Evolutionary conservation across 2,888 invertebrate species (phyloP), one percentile per base, ranked within the genome.

Genomic region (Corythucha ciliata): DNA sequence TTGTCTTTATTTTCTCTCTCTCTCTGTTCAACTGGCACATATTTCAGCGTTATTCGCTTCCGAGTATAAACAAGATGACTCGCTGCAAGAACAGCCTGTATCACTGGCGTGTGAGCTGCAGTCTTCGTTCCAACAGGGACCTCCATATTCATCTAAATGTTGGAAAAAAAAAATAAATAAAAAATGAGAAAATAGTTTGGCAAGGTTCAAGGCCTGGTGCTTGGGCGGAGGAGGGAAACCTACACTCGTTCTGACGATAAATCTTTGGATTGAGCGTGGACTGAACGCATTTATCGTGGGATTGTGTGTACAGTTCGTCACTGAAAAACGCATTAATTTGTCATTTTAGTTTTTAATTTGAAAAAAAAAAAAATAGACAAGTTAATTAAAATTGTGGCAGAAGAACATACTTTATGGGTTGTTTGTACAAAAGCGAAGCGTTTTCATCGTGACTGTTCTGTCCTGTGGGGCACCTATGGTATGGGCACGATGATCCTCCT

Each of bases 71-170:
- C 77, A 78, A 41, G 76, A 77, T 14, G 77, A 76, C 62, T 78
- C 78, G 64, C 77, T 77, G 65, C 78, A 78, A 25, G 77, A 78
- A 65, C 77, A 78, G 45, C 72, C 72, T 2, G 77, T 77, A 60
- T 78, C 77, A 37, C 71, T 72, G 21, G 56, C 58, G 32, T 56
- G 56, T 14, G 56, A 56, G 44, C 71, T 72, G 56, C 70, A 70
- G 44, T 57, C 57, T 50, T 57, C 57, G 24, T 54, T 50, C 37
- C 54, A 57, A 27, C 57, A 57, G 7, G 56, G 56, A 2, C 54
- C 51, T 32, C 54, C 48, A 24, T 57, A 57, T 20, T 57, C 57
- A 33, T 56, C 56, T 56, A 37, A 10, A 46, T 34, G 39, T 21
- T 24, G 8, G 7, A 10, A 6, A 26, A 45, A n/a, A 2, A 44